These are phyloP conservation scores for Sclerurus mexicanus DNA, from an alignment of 2,113 vertebrate species.

Conservation along the genomic window DNA sequence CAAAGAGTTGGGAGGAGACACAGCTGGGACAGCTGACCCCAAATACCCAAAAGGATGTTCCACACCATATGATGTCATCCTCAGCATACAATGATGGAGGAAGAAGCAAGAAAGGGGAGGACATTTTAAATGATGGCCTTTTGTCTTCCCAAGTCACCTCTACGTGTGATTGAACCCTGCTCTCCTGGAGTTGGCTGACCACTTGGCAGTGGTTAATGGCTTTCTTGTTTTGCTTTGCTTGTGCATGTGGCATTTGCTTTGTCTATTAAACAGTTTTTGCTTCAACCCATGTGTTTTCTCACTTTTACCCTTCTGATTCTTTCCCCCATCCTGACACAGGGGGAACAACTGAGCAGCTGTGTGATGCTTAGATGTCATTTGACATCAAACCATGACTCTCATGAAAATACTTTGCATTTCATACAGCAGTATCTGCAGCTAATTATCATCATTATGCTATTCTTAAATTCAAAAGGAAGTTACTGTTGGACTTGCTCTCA, in stretches of 20 bases:
- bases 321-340: not conserved
- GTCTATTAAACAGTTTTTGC: not conserved
- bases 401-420: not conserved
- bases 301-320: not conserved
- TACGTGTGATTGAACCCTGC: fast-evolving
- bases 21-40: not conserved
- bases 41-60: not conserved
- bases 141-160: not conserved
- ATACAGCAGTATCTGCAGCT: not conserved
- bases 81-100: not conserved
- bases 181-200: not conserved
- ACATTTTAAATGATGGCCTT: not conserved
- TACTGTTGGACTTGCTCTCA: not conserved
- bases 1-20: not conserved
- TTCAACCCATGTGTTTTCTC: not conserved
- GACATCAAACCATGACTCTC: not conserved
- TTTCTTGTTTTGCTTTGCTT: not conserved
- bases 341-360: not conserved
- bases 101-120: not conserved
- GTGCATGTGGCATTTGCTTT: fast-evolving
- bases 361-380: not conserved
- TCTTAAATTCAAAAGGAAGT: not conserved
- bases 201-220: not conserved
- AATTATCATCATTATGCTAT: not conserved
- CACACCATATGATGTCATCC: fast-evolving